Conservation (phyloP, 2,797 vertebrate species). For the Tenualosa ilisha region DNA sequence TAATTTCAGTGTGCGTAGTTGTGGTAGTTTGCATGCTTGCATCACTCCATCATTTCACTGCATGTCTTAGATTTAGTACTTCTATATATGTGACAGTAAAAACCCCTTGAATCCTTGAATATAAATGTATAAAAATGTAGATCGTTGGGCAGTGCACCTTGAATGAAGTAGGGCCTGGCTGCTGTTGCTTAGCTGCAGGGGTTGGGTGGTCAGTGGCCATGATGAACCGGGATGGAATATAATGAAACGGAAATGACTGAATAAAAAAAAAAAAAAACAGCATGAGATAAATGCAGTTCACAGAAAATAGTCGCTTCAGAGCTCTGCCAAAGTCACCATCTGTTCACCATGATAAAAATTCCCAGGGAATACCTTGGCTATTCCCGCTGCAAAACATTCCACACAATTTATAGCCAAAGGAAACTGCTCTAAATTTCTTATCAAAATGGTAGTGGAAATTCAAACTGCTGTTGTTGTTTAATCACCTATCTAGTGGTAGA, state of each 20-base stretch:
- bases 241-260: constrained; percentile 56
- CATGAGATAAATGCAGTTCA: not conserved
- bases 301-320: not conserved
- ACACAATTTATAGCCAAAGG: not conserved
- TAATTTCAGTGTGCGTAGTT: too few species aligned
- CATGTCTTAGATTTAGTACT: too few species aligned
- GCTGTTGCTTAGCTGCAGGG: constrained; percentile 87
- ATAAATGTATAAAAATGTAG: not conserved
- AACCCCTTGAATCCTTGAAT: too few species aligned
- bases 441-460: not conserved
- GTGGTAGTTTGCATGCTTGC: too few species aligned
- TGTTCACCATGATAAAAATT: not conserved
- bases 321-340: constrained; percentile 11
- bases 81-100: too few species aligned
- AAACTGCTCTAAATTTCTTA: not conserved
- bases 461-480: not conserved
- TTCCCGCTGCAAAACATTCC: not conserved
- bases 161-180: constrained; percentile 79
- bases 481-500: not conserved
- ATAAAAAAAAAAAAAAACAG: not conserved
- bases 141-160: constrained; percentile 60
- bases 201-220: constrained; percentile 94
- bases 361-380: constrained; percentile 9
- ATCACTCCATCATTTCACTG: too few species aligned
- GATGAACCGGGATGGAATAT: constrained; percentile 61